A percentile compares a stretch with the other conserved stretches of the same genome.
Evolutionary conservation across 2,113 vertebrate species (phyloP).

Genomic region (Vidua chalybeata): DNA sequence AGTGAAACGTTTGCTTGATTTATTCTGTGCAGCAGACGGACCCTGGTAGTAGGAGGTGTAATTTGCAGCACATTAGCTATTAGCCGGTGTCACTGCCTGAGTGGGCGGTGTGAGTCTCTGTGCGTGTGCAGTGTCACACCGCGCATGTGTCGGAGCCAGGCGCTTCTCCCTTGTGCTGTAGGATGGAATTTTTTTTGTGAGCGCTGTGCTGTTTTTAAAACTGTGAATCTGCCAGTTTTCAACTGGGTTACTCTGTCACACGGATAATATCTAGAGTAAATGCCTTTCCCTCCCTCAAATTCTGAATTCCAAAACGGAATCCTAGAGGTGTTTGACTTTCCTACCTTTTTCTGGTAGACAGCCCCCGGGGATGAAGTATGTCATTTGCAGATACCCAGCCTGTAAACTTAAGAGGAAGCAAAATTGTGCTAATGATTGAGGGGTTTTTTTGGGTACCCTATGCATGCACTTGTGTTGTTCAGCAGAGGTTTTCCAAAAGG

Average conservation of each 20-base stretch:
- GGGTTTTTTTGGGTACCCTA: background rate
- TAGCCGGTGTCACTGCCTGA: constrained; percentile 76
- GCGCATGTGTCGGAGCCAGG: constrained; percentile 70
- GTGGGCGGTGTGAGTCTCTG: constrained; percentile 77
- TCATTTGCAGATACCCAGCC: background rate
- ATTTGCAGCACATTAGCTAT: constrained; percentile 68
- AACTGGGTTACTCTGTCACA: background rate
- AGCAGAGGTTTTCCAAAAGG: constrained; percentile 36
- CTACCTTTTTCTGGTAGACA: background rate
- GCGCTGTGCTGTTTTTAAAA: background rate
- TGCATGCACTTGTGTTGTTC: background rate
- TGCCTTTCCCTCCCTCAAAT: background rate
- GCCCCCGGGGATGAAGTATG: background rate
- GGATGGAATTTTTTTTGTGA: background rate
- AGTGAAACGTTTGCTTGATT: constrained; percentile 20
- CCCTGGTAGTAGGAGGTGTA: constrained; percentile 62
- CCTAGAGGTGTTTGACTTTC: background rate
- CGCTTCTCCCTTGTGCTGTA: background rate
- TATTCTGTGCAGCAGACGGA: constrained; percentile 47
- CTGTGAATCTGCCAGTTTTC: background rate
- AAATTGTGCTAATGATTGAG: background rate
- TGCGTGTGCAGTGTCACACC: constrained; percentile 67
- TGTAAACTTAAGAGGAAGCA: background rate
- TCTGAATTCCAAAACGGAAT: background rate
- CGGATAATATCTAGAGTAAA: background rate